Evolutionary conservation across 2,888 invertebrate genomes (phyloP).

Genomic region (Julus scandinavius): DNA sequence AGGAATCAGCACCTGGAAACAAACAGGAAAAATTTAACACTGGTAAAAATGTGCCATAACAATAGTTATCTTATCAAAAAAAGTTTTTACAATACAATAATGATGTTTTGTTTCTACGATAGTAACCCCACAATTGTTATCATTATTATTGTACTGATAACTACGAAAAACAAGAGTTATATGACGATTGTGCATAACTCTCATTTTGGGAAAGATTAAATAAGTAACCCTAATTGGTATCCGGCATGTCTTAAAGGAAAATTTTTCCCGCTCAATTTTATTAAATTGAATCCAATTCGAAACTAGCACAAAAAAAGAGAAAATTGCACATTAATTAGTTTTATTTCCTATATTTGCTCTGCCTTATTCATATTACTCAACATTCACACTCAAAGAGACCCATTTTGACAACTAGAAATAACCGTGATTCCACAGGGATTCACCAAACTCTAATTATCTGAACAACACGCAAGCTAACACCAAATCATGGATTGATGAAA

Average conservation of each 20-base stretch:
- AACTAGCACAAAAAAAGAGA: too few species aligned
- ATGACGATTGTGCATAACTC: too few species aligned
- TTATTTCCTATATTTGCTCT: not conserved
- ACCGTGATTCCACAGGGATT: not conserved
- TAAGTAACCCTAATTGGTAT: too few species aligned
- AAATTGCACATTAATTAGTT: too few species aligned
- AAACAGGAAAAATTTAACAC: not conserved
- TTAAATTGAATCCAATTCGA: too few species aligned
- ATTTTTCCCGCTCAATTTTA: too few species aligned
- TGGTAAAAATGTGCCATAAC: not conserved
- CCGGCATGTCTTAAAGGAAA: too few species aligned
- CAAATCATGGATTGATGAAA: not conserved
- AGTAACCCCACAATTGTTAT: slow-evolving; percentile 9
- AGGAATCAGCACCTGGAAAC: slow-evolving; percentile 88
- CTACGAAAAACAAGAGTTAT: not conserved
- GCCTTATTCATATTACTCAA: not conserved
- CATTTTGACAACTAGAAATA: not conserved
- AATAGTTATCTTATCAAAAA: not conserved
- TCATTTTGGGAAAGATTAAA: too few species aligned
- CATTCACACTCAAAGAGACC: not conserved
- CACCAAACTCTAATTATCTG: not conserved
- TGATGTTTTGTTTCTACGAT: not conserved
- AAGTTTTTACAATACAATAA: not conserved
- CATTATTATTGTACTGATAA: not conserved
- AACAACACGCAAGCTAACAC: not conserved